A percentile compares a stretch with the other conserved stretches of the same genome.
These are phyloP conservation scores for Drosophila kokeensis DNA, from an alignment of 2,888 invertebrate species.

Conservation along the genomic window DNA sequence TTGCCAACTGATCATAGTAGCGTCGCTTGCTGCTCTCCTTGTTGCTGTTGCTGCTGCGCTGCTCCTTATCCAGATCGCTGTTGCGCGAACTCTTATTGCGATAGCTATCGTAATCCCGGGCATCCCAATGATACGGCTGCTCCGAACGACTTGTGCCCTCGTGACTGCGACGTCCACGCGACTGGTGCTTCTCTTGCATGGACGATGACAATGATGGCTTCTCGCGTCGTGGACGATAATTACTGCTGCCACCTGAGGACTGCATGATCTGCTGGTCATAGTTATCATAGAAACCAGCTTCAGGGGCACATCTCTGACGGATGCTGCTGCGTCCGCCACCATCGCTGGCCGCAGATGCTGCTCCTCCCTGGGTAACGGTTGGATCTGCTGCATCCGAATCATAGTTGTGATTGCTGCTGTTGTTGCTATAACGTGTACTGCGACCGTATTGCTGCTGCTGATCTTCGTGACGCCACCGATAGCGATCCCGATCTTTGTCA, in stretches of 20 bases:
- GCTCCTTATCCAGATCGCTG: conserved; percentile 82
- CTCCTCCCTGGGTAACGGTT: conserved; percentile 1
- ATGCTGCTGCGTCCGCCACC: conserved; percentile 58
- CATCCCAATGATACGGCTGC: conserved; percentile 60
- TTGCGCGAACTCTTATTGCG: conserved; percentile 83
- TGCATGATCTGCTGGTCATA: conserved; percentile 41
- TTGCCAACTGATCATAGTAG: conserved; percentile 52
- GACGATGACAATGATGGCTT: conserved; percentile 56
- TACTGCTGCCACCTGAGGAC: conserved; percentile 25
- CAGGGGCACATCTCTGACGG: conserved; percentile 54
- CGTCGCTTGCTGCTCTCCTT: conserved; percentile 47
- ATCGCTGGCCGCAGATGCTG: conserved; percentile 34
- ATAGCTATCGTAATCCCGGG: conserved; percentile 83
- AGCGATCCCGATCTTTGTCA: conserved; percentile 52
- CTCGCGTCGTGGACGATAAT: conserved; percentile 62
- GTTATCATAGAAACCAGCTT: conserved; percentile 58
- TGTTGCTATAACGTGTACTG: conserved; percentile 56
- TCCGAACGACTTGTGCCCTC: conserved; percentile 57
- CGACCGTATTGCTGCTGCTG: conserved; percentile 56
- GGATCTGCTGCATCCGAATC: conserved; percentile 57
- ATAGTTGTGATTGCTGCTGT: conserved; percentile 58
- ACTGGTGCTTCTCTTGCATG: conserved; percentile 52
- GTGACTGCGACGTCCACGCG: conserved; percentile 64
- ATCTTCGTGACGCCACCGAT: conserved; percentile 64
- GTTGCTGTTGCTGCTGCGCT: conserved; percentile 33